Percentiles rank a stretch among this genome's conserved stretches.
Conservation (phyloP, 2,797 vertebrate genomes). For the Lophius americanus region DNA sequence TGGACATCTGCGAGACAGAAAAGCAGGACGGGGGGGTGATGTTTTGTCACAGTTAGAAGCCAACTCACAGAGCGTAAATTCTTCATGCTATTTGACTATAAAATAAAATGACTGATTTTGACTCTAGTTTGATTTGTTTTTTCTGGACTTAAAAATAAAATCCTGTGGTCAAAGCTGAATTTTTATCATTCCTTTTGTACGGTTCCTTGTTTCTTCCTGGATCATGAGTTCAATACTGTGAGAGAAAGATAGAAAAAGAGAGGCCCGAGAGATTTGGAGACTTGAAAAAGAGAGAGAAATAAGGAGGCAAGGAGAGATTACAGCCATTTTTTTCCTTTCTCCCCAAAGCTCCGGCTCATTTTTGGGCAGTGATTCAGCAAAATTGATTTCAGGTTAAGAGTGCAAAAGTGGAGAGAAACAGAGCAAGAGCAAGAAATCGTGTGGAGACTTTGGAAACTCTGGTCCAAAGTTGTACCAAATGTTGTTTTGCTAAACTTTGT, state of each 20-base stretch:
- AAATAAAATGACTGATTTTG: too few relatives aligned
- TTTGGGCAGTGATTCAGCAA: slow-evolving; percentile 80
- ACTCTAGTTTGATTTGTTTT: too few relatives aligned
- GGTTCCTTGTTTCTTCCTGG: not conserved
- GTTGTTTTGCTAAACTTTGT: slow-evolving; percentile 60
- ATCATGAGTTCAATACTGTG: slow-evolving; percentile 17
- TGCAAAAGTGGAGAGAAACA: slow-evolving; percentile 16
- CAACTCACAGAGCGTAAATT: too few relatives aligned
- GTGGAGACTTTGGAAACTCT: slow-evolving; percentile 67
- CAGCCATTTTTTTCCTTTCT: slow-evolving; percentile 46
- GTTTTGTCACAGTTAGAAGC: too few relatives aligned
- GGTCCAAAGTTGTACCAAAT: slow-evolving; percentile 63
- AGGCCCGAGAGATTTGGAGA: slow-evolving; percentile 23
- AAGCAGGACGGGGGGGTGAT: too few relatives aligned
- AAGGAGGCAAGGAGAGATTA: slow-evolving; percentile 46
- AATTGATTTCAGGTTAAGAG: slow-evolving; percentile 68
- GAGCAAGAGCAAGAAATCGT: slow-evolving; percentile 38
- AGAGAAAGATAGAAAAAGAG: slow-evolving; percentile 26
- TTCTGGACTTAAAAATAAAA: too few relatives aligned
- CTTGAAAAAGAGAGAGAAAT: slow-evolving; percentile 31
- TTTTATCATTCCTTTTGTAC: too few relatives aligned
- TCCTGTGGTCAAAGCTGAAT: too few relatives aligned
- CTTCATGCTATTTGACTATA: too few relatives aligned
- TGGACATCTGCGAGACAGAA: too few relatives aligned
- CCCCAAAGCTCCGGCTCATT: slow-evolving; percentile 64